Percentiles rank a stretch among this genome's conserved stretches.
These are phyloP conservation scores for Xanthia togata DNA, from an alignment of 2,888 invertebrate genomes.

Conservation along the genomic window DNA sequence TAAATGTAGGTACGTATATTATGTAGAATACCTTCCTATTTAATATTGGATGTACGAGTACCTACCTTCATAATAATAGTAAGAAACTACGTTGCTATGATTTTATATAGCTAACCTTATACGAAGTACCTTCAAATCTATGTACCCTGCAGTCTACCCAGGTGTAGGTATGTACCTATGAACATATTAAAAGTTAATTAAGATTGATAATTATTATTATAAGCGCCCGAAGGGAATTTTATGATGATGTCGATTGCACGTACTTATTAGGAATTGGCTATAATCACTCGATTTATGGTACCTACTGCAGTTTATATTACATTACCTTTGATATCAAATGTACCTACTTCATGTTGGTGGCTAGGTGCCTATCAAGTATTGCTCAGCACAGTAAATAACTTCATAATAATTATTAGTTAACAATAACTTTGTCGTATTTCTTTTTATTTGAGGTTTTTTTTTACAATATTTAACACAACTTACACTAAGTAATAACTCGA, in stretches of 20 bases:
- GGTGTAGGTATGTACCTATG: conserved; percentile 1
- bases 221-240: conserved; percentile 36
- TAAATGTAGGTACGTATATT: conserved; percentile 68
- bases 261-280: conserved; percentile 40
- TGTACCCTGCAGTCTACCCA: background rate
- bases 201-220: conserved; percentile 36
- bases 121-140: background rate
- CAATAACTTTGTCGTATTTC: no score
- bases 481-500: no score
- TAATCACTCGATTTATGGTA: conserved; percentile 45
- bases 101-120: background rate
- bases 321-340: background rate
- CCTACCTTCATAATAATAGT: no score
- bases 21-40: conserved; percentile 47
- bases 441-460: no score
- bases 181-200: conserved; percentile 48
- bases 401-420: no score
- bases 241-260: conserved; percentile 49
- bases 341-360: background rate
- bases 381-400: no score
- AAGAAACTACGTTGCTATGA: background rate
- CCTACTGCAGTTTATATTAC: conserved; percentile 14
- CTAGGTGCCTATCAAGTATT: background rate
- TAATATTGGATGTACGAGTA: conserved; percentile 25
- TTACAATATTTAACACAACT: no score